Percentiles rank a stretch among this genome's conserved stretches.
Evolutionary conservation across 2,888 invertebrate genomes (phyloP).

Genomic region (Clanis bilineata): DNA sequence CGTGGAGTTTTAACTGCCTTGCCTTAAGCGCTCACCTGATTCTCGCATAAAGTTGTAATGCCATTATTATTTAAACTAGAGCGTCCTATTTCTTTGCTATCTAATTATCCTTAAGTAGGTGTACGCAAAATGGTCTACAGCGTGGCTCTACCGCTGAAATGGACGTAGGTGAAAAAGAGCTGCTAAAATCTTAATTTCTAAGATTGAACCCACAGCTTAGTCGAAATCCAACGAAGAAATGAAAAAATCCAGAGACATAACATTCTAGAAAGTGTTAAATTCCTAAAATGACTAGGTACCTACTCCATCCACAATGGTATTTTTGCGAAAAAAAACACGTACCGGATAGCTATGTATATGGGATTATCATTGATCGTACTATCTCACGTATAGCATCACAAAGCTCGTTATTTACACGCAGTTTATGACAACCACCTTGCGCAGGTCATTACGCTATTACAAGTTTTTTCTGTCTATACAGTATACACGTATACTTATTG

Average conservation of each 20-base stretch:
- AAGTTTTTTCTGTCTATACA: background rate
- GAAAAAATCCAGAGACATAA: no score
- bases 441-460: slow-evolving; percentile 4
- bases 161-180: no score
- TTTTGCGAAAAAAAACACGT: background rate
- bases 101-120: background rate
- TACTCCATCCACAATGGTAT: no score
- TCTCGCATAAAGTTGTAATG: background rate
- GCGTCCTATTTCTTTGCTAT: background rate
- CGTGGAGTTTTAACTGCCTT: background rate
- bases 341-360: background rate
- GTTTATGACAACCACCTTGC: slow-evolving; percentile 10
- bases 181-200: no score
- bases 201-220: no score
- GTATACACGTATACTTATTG: background rate
- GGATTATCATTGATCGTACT: background rate
- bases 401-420: slow-evolving; percentile 5
- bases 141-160: no score
- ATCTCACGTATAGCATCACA: background rate
- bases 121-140: no score
- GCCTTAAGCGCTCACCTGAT: background rate
- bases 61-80: background rate
- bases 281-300: no score
- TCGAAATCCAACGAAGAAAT: no score
- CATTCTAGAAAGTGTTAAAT: no score